A percentile compares a stretch with the other conserved stretches of the same genome.
Evolutionary conservation across 1,140 invertebrate species (phyloP).

Genomic region (Drosophila carrolli): DNA sequence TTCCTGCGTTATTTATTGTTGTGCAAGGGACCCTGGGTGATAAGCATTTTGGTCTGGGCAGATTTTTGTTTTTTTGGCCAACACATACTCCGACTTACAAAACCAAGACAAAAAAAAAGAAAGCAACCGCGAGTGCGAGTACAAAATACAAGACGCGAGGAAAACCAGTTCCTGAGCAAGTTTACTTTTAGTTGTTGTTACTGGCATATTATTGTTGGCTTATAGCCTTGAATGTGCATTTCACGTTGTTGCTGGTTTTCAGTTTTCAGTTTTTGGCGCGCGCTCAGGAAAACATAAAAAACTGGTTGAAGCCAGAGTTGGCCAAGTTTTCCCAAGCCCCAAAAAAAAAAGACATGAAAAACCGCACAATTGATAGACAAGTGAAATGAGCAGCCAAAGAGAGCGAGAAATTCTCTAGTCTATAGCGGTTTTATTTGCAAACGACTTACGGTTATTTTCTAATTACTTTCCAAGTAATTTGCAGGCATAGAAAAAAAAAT

Average conservation of each 20-base stretch:
- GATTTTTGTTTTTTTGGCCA: constrained; percentile 63
- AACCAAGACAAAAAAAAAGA: constrained; percentile 61
- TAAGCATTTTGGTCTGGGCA: constrained; percentile 31
- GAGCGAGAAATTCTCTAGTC: constrained; percentile 18
- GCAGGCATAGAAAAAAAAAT: constrained; percentile 15
- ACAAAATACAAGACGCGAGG: constrained; percentile 39
- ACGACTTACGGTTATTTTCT: constrained; percentile 65
- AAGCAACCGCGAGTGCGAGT: constrained; percentile 66
- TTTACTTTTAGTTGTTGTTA: constrained; percentile 41
- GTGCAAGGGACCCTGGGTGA: constrained; percentile 14
- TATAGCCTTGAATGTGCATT: constrained; percentile 79
- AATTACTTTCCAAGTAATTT: constrained; percentile 57
- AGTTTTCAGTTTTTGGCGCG: constrained; percentile 69
- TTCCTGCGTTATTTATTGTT: constrained; percentile 63
- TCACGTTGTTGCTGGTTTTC: constrained; percentile 61
- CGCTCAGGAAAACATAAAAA: constrained; percentile 55
- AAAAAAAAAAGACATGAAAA: constrained; percentile 15
- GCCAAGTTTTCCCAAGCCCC: constrained; percentile 48
- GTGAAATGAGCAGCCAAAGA: constrained; percentile 55
- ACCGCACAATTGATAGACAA: constrained; percentile 46
- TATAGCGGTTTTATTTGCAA: constrained; percentile 47
- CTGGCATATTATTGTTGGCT: constrained; percentile 22
- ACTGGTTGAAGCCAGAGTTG: constrained; percentile 39
- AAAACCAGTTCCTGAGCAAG: constrained; percentile 60
- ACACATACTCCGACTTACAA: constrained; percentile 37